Evolutionary conservation across 2,797 vertebrate genomes (phyloP).

Genomic region (Coregonus suidteri): DNA sequence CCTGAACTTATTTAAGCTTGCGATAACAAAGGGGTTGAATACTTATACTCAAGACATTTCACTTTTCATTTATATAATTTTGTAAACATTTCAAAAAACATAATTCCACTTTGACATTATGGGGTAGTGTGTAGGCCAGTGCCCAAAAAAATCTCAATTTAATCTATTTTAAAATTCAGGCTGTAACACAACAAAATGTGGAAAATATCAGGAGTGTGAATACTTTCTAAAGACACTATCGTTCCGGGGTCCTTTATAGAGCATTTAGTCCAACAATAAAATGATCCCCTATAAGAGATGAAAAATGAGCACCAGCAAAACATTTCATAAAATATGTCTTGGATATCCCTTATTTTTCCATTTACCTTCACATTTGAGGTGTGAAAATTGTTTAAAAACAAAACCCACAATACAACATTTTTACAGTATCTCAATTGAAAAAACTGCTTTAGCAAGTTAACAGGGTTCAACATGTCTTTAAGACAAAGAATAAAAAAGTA

Average conservation of each 20-base stretch:
- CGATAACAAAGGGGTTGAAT: no score
- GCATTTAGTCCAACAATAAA: constrained; percentile 35
- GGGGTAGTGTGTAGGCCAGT: no score
- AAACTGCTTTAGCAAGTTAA: constrained; percentile 56
- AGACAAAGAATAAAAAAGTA: constrained; percentile 9
- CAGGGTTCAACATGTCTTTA: constrained; percentile 54
- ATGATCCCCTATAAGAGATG: constrained; percentile 22
- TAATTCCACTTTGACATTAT: no score
- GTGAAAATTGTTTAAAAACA: constrained; percentile 37
- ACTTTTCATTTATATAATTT: no score
- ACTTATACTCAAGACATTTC: no score
- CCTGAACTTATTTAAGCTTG: no score
- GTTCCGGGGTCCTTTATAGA: constrained; percentile 42
- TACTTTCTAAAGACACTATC: background rate
- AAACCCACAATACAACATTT: constrained; percentile 6
- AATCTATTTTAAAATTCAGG: no score
- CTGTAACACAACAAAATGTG: no score
- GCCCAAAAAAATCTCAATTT: no score
- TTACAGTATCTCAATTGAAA: constrained; percentile 21
- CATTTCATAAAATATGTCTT: constrained; percentile 20
- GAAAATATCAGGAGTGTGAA: no score
- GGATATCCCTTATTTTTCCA: constrained; percentile 34
- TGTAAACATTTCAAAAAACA: no score
- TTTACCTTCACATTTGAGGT: constrained; percentile 33
- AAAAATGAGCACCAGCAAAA: constrained; percentile 33